Evolutionary conservation across 2,113 vertebrate genomes (phyloP), one percentile per base, ranked within the genome.

Genomic region (Paracanthobrama guichenoti): DNA sequence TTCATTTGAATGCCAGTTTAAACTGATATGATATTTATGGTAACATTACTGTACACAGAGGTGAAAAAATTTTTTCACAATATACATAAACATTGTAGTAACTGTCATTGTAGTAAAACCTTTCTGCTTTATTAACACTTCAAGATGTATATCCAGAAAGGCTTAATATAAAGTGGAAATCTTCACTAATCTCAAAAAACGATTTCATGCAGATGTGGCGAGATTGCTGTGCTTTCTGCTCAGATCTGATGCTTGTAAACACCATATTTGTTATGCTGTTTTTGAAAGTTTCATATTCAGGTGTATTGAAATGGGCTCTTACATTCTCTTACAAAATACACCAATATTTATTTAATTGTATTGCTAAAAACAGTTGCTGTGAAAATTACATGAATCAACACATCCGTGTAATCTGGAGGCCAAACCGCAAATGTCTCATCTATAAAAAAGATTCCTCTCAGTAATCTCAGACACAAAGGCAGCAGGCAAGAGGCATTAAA

Each of bases 41-140:
- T 67, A 84, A 48, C 26, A 35, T 31, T 10, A 57, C 10, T 67
- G 39, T 75, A 39, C 57, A 31, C 57, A 12, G n/a, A 57, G 28
- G 24, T 76, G n/a, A n/a, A n/a, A n/a, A n/a, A n/a, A n/a, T n/a
- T 75, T 84, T 76, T 87, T 62, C 60, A 28, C 31, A 28, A 39
- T 74, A 3, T 48, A 46, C 53, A 71, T 62, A 5, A 74, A 60
- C 69, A 71, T 73, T 50, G 42, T 12, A 24, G 46, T 9, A 28
- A 12, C 2, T 28, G 26, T 31, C 31, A 31, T 31, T 31, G 31
- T 31, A 39, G 11, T 55, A 53, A 26, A 31, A 10, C 2, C 10
- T 12, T 44, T 0, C 9, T 71, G 48, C 9, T 22, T 42, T 77
- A 57, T 57, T 77, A n/a, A 59, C 20, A n/a, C 3, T 59, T 35